Percentiles rank a stretch among this genome's conserved stretches.
These are phyloP conservation scores for Atrina japonica DNA, from an alignment of 2,888 invertebrate species.

Conservation along the genomic window DNA sequence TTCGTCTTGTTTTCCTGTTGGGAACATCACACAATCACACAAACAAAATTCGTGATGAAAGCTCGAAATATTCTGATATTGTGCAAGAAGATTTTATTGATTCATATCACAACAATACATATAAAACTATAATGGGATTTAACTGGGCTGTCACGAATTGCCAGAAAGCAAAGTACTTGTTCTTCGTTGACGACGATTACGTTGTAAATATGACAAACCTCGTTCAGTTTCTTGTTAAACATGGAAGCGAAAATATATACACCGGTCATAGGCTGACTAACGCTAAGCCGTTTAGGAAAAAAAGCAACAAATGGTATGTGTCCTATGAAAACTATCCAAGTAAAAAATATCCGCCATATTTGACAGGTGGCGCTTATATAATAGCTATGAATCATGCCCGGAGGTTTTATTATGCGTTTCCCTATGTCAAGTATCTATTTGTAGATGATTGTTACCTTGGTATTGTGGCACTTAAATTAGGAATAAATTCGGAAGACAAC, in stretches of 20 bases:
- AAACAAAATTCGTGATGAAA: not conserved
- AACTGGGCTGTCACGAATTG: constrained; percentile 26
- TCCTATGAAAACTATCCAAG: constrained; percentile 56
- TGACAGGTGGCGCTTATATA: constrained; percentile 56
- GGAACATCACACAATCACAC: constrained; percentile 4
- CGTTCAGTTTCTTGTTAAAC: constrained; percentile 3
- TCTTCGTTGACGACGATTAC: constrained; percentile 36
- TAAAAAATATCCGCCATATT: constrained; percentile 62
- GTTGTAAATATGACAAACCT: constrained; percentile 19
- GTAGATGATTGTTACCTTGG: constrained; percentile 30
- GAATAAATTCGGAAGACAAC: too few species aligned
- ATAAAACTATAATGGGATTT: constrained; percentile 35
- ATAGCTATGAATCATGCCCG: constrained; percentile 30
- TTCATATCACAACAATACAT: constrained; percentile 28
- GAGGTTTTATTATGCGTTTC: constrained; percentile 9
- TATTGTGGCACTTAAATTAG: constrained; percentile 25
- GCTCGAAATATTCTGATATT: constrained; percentile 14
- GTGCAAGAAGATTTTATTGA: constrained; percentile 25
- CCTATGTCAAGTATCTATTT: constrained; percentile 24
- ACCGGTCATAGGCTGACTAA: not conserved
- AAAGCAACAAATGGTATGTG: constrained; percentile 58
- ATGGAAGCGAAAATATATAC: not conserved
- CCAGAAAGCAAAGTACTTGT: constrained; percentile 7
- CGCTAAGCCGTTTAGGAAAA: constrained; percentile 44
- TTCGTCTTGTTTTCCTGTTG: constrained; percentile 22